Conservation (phyloP, 2,113 vertebrate species). For the Catharus fuscescens region DNA sequence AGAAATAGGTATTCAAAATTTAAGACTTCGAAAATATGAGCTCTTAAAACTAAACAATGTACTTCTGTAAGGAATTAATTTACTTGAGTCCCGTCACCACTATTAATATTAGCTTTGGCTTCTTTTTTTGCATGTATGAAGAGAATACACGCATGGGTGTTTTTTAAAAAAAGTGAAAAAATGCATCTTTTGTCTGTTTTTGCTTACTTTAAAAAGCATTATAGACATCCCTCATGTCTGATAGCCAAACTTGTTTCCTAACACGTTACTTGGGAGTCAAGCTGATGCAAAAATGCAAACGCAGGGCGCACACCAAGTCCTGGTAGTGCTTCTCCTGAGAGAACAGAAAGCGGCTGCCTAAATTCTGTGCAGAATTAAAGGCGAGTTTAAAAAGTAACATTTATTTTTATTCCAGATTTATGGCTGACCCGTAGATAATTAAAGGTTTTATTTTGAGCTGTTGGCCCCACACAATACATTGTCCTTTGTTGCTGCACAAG, state of each 20-base stretch:
- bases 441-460: conserved; percentile 82
- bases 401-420: conserved; percentile 72
- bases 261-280: not conserved
- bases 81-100: not conserved
- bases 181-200: not conserved
- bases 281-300: not conserved
- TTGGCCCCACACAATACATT: conserved; percentile 76
- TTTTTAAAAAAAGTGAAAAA: not conserved
- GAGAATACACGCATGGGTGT: not conserved
- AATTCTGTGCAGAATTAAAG: conserved; percentile 29
- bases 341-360: not conserved
- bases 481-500: conserved; percentile 80
- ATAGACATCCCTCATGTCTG: not conserved
- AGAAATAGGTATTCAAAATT: conserved; percentile 69
- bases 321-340: not conserved
- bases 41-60: conserved; percentile 69
- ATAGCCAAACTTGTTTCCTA: conserved; percentile 1
- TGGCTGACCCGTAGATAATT: conserved; percentile 83
- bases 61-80: conserved; percentile 68
- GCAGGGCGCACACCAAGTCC: not conserved
- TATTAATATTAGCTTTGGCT: conserved; percentile 59
- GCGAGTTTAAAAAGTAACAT: conserved; percentile 60
- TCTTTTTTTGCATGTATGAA: not conserved
- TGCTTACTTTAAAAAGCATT: conserved; percentile 6
- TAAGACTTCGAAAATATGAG: conserved; percentile 67